Conservation (phyloP, 1,140 invertebrate species). For the Zaprionus nigranus region DNA sequence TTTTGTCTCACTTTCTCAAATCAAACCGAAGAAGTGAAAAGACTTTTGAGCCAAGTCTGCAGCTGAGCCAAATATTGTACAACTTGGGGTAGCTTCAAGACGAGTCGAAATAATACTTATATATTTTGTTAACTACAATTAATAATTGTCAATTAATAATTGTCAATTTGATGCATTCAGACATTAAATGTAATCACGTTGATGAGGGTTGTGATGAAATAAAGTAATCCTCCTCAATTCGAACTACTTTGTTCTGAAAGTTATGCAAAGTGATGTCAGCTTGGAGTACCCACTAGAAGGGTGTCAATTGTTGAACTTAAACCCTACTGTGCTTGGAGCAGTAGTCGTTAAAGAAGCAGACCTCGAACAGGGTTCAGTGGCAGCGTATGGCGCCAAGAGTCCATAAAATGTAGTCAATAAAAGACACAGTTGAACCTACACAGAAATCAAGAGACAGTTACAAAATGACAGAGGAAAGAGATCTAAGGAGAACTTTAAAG, state of each 20-base stretch:
- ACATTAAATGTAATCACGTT: neutral
- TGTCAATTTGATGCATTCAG: too few species aligned
- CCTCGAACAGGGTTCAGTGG: neutral
- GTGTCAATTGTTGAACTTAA: neutral
- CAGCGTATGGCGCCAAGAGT: neutral
- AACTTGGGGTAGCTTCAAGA: too few species aligned
- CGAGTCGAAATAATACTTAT: too few species aligned
- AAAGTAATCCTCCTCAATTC: neutral
- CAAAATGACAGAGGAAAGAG: neutral
- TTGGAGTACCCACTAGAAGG: neutral
- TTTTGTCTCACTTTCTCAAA: slow-evolving; percentile 20
- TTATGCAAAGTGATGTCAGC: neutral
- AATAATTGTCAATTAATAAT: too few species aligned
- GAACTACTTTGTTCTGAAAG: neutral
- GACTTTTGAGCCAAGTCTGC: neutral
- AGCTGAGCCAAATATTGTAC: too few species aligned
- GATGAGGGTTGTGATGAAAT: neutral
- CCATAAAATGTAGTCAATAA: slow-evolving; percentile 10
- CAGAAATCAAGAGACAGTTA: neutral
- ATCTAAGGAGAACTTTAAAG: slow-evolving; percentile 23
- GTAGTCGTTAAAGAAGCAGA: slow-evolving; percentile 10
- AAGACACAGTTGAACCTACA: neutral
- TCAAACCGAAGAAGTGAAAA: neutral
- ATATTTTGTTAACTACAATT: too few species aligned
- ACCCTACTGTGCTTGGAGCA: neutral